Conservation (phyloP, 2,888 invertebrate species). For the Cantharis lateralis region DNA sequence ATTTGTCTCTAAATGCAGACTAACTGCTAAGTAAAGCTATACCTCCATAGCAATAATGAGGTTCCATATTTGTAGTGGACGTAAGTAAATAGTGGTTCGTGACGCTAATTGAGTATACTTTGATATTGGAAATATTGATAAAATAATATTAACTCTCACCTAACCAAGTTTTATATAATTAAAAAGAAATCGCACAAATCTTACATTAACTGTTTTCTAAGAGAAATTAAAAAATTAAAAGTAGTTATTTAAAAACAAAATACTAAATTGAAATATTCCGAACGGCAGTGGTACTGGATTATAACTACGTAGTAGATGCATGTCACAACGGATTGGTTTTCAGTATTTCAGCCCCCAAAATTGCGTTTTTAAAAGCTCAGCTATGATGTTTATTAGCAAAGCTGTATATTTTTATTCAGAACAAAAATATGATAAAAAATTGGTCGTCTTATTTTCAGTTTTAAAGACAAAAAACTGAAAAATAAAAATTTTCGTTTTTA, state of each 20-base stretch:
- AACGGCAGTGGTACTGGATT: background rate
- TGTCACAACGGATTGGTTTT: background rate
- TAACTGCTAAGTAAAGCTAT: conserved; percentile 9
- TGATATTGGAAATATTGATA: conserved; percentile 45
- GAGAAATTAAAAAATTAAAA: background rate
- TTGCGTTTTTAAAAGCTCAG: too few relatives aligned
- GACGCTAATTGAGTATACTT: conserved; percentile 47
- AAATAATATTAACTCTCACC: conserved; percentile 39
- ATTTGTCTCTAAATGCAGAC: conserved; percentile 5
- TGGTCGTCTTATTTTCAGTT: too few relatives aligned
- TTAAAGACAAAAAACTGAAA: too few relatives aligned
- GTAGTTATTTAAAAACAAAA: background rate
- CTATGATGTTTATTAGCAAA: too few relatives aligned
- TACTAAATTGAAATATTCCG: background rate
- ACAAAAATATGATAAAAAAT: too few relatives aligned
- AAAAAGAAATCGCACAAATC: background rate
- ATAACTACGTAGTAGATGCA: background rate
- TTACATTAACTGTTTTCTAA: background rate
- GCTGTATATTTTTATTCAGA: too few relatives aligned
- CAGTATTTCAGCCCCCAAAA: background rate
- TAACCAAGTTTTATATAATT: conserved; percentile 3
- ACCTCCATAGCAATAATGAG: conserved; percentile 41
- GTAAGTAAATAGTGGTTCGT: conserved; percentile 48
- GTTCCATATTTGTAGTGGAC: conserved; percentile 44
- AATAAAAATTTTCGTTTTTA: too few relatives aligned